Conservation (phyloP, 2,797 vertebrate genomes). For the Hydrocynus forskahlii region DNA sequence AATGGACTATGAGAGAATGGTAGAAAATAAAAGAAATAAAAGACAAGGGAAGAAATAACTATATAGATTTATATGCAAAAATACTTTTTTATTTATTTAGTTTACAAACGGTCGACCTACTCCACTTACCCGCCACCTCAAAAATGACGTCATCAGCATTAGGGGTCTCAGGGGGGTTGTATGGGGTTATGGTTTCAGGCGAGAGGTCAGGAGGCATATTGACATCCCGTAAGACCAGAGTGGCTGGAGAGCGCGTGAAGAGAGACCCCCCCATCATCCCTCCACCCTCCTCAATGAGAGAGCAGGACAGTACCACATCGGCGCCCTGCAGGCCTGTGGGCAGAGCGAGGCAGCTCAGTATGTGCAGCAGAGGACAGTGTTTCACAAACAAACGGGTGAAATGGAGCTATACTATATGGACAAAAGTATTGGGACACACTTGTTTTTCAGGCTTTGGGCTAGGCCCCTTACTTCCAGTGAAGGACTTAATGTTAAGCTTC, state of each 20-base stretch:
- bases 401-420: too few species aligned
- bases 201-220: conserved; percentile 68
- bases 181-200: conserved; percentile 76
- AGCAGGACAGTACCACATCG: conserved; percentile 82
- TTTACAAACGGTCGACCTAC: too few species aligned
- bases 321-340: conserved; percentile 62
- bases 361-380: neutral
- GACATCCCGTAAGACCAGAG: conserved; percentile 75
- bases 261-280: conserved; percentile 61
- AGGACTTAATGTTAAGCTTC: too few species aligned
- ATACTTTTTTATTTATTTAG: too few species aligned
- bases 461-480: too few species aligned
- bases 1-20: too few species aligned
- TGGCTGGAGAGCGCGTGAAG: conserved; percentile 73
- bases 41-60: too few species aligned
- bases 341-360: neutral
- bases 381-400: too few species aligned
- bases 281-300: conserved; percentile 74
- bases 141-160: conserved; percentile 75
- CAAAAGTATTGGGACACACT: too few species aligned
- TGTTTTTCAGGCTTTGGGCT: too few species aligned
- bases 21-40: too few species aligned
- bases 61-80: too few species aligned
- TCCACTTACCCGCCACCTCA: conserved; percentile 73
- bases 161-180: conserved; percentile 69